phyloP scores from a whole-genome alignment of 2,888 invertebrate species.

The Drosophila subsilvestris region DNA sequence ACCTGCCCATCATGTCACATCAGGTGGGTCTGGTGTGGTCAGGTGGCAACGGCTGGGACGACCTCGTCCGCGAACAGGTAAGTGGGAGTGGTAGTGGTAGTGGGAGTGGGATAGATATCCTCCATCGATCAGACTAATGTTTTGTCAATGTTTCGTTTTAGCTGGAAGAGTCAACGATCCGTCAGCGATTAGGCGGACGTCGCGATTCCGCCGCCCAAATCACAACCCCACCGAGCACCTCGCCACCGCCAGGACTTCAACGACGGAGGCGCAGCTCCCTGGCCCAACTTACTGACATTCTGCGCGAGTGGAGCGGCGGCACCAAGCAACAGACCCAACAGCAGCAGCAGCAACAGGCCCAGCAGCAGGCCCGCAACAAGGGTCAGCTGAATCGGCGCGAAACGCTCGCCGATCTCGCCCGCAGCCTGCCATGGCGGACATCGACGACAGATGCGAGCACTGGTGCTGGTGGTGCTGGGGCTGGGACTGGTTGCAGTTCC shows the following conservation, averaged over 20 bases:
- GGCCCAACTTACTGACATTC: slow-evolving; percentile 94
- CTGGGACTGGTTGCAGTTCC: slow-evolving; percentile 62
- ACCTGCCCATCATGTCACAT: slow-evolving; percentile 96
- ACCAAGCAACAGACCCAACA: slow-evolving; percentile 83
- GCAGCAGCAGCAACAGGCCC: slow-evolving; percentile 79
- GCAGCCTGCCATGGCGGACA: slow-evolving; percentile 92
- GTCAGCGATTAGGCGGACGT: slow-evolving; percentile 93
- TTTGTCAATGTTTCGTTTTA: slow-evolving; percentile 29
- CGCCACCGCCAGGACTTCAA: slow-evolving; percentile 86
- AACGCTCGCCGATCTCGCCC: slow-evolving; percentile 94
- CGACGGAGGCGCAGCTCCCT: slow-evolving; percentile 92
- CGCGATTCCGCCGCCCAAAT: slow-evolving; percentile 97
- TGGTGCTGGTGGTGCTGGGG: slow-evolving; percentile 38
- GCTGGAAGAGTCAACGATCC: slow-evolving; percentile 92
- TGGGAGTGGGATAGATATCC: no score
- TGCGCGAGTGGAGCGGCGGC: slow-evolving; percentile 93
- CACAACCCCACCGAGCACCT: slow-evolving; percentile 92
- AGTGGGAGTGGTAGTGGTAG: no score
- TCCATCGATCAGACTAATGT: no score
- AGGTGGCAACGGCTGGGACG: slow-evolving; percentile 97
- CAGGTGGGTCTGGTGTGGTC: slow-evolving; percentile 97
- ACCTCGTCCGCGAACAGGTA: slow-evolving; percentile 92
- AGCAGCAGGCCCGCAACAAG: slow-evolving; percentile 72
- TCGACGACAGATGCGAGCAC: slow-evolving; percentile 86
- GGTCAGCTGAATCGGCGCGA: slow-evolving; percentile 92